A percentile compares a stretch with the other conserved stretches of the same genome.
Evolutionary conservation across 1,140 invertebrate species (phyloP).

Genomic region (Zophobas atratus): DNA sequence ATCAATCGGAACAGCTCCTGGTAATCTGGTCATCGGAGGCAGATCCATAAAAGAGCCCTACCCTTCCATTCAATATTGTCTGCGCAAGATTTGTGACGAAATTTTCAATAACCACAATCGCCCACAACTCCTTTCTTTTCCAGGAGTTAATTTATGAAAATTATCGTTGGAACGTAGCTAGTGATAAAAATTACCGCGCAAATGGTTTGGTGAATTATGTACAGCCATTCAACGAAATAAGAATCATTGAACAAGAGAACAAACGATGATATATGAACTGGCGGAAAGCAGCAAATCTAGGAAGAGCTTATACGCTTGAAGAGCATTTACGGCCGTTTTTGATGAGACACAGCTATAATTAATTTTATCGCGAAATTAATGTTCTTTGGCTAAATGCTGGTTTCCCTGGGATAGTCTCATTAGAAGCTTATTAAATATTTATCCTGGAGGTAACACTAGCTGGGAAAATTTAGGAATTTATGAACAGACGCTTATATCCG

Average conservation of each 20-base stretch:
- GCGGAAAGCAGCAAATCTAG: slow-evolving; percentile 15
- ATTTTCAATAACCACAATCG: slow-evolving; percentile 15
- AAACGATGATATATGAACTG: slow-evolving; percentile 51
- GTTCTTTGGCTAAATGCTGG: slow-evolving; percentile 37
- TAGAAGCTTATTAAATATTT: slow-evolving; percentile 37
- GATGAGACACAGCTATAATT: slow-evolving; percentile 51
- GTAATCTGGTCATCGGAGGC: slow-evolving; percentile 36
- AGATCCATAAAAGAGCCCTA: slow-evolving; percentile 34
- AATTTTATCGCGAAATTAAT: slow-evolving; percentile 52
- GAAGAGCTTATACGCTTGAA: slow-evolving; percentile 10
- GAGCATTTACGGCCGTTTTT: slow-evolving; percentile 40
- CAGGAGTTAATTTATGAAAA: slow-evolving; percentile 3
- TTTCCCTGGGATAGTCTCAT: slow-evolving; percentile 32
- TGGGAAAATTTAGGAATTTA: slow-evolving; percentile 9
- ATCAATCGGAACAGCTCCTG: slow-evolving; percentile 19
- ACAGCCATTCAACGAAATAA: slow-evolving; percentile 24
- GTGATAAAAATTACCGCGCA: neutral
- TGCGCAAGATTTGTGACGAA: slow-evolving; percentile 21
- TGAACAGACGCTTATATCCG: neutral
- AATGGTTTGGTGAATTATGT: slow-evolving; percentile 2
- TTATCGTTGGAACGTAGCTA: neutral
- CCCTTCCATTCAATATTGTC: slow-evolving; percentile 39
- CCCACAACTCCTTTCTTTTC: too few species aligned
- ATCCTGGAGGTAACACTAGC: slow-evolving; percentile 8
- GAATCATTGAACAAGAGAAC: slow-evolving; percentile 39